Evolutionary conservation across 2,113 vertebrate species (phyloP).

Genomic region (Nestor notabilis): DNA sequence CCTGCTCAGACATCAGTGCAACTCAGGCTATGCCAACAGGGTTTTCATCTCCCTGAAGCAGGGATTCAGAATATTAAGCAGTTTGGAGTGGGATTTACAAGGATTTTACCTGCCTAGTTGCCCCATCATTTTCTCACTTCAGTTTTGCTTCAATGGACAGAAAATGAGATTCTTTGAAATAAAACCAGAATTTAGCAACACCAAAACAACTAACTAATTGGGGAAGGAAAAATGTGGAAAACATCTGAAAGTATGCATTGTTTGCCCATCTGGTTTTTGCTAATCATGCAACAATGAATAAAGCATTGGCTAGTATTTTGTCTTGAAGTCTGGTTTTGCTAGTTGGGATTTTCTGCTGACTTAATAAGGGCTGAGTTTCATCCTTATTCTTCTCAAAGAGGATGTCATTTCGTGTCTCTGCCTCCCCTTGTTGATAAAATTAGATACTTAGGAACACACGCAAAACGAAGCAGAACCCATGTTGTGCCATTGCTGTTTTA

Average conservation of each 20-base stretch:
- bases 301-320: background rate
- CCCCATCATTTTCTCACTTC: constrained; percentile 27
- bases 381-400: background rate
- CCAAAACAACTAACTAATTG: background rate
- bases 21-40: background rate
- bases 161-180: constrained; percentile 1
- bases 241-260: background rate
- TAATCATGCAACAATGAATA: background rate
- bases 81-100: constrained; percentile 12
- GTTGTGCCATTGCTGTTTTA: background rate
- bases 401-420: background rate
- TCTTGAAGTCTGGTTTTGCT: background rate
- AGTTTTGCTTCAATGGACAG: constrained; percentile 18
- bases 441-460: background rate
- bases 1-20: constrained; percentile 1
- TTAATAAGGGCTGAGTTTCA: background rate
- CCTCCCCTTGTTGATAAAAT: background rate
- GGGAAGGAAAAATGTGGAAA: background rate
- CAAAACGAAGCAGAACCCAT: background rate
- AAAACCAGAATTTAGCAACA: constrained; percentile 1
- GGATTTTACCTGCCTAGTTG: constrained; percentile 51
- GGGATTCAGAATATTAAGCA: constrained; percentile 53
- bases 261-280: background rate
- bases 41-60: constrained; percentile 41
- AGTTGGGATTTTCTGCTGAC: background rate